Evolutionary conservation across 2,888 invertebrate genomes (phyloP), one percentile per base, ranked within the genome.

Genomic region (Drosophila buzzatii): DNA sequence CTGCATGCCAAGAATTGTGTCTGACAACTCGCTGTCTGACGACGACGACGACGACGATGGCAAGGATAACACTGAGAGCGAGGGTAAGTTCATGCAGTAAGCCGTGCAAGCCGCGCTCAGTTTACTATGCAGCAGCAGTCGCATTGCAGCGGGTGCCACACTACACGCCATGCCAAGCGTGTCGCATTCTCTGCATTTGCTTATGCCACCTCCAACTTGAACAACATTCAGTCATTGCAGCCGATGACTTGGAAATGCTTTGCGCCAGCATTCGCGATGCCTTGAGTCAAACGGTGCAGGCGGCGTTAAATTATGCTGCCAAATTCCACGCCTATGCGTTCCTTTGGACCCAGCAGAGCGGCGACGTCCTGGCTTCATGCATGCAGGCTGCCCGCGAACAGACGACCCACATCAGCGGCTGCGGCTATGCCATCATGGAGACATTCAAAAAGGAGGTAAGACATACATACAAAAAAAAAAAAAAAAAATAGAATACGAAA

Each of bases 1-100:
- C 35, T 93, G 96, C 66, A 96, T 98, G 91, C 94, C 95, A n/a
- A 94, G 97, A 74, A 95, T 97, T 89, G 89, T 91, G 78, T 83
- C 65, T 94, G 94, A 79, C 93, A 94, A 55, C 91, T 93, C 69
- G 89, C 93, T 56, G 93, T 94, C 42, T 52, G 83, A 79, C 39
- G 81, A 85, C n/a, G 68, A 76, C 8, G 73, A 44, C 5, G 64
- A 77, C 7, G 52, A 55, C 16, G 64, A 77, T 8, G 47, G 49
- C n/a, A 57, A 56, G n/a, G 65, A 61, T 18, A 52, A 45, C 33
- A 60, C 73, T 52, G 59, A 52, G 16, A 27, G 58, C 27, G 65
- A 62, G 31, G 55, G 51, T 39, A 37, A 73, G 39, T 60, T 65
- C 55, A 45, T 39, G 18, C 68, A 64, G 27, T 27, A 27, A 27